These are phyloP conservation scores for Harmothoe impar DNA, from an alignment of 2,888 invertebrate genomes.

Conservation along the genomic window DNA sequence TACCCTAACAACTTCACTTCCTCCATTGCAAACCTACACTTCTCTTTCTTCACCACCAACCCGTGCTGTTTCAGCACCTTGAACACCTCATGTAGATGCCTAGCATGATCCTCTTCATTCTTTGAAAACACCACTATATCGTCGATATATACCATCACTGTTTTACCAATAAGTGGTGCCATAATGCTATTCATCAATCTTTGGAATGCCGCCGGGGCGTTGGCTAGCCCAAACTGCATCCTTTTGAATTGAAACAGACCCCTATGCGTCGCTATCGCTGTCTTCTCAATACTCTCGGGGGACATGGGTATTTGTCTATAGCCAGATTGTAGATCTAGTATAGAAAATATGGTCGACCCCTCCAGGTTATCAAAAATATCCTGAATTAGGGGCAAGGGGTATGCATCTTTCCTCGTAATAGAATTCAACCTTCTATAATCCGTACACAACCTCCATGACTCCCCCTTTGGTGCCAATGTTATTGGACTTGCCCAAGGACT, in stretches of 20 bases:
- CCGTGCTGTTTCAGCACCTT: background rate
- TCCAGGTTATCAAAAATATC: constrained; percentile 67
- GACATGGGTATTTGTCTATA: constrained; percentile 28
- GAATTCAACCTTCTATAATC: constrained; percentile 70
- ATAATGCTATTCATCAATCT: background rate
- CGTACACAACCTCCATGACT: background rate
- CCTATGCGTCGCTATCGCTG: constrained; percentile 59
- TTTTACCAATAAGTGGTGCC: background rate
- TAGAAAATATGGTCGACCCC: constrained; percentile 64
- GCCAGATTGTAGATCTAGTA: constrained; percentile 64
- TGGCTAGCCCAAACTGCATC: constrained; percentile 64
- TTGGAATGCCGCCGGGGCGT: constrained; percentile 48
- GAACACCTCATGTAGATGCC: background rate
- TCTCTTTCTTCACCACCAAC: background rate
- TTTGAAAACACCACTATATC: background rate
- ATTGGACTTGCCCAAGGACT: background rate
- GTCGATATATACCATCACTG: background rate
- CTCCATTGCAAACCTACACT: background rate
- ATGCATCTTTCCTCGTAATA: constrained; percentile 67
- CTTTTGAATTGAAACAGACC: constrained; percentile 62
- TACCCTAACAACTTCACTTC: constrained; percentile 24
- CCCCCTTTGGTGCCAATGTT: background rate
- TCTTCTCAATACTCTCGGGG: constrained; percentile 61
- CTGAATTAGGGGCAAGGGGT: constrained; percentile 68
- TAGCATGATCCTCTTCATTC: background rate